Evolutionary conservation across 2,113 vertebrate species (phyloP).

Genomic region (Lathamus discolor): DNA sequence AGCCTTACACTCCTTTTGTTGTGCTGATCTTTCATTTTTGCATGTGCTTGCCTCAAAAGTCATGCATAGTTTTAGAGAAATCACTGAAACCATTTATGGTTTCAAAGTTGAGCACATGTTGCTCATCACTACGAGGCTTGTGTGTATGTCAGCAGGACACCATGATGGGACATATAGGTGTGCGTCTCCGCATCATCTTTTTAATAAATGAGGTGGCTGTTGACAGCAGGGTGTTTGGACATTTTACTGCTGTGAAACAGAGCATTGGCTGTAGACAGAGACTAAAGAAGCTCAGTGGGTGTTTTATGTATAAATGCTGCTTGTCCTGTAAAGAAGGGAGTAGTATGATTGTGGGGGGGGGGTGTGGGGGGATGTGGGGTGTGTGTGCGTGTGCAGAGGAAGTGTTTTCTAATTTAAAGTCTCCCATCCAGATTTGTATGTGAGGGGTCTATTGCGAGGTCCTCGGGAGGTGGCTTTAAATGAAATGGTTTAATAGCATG

Average conservation of each 20-base stretch:
- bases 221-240: not conserved
- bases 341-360: not conserved
- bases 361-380: not conserved
- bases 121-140: not conserved
- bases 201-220: not conserved
- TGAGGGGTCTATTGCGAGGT: not conserved
- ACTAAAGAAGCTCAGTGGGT: not conserved
- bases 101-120: not conserved
- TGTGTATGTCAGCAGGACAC: not conserved
- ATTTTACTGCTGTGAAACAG: not conserved
- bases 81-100: not conserved
- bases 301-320: not conserved
- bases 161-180: fast-evolving
- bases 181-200: not conserved
- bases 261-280: not conserved
- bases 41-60: not conserved
- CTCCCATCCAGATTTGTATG: fast-evolving
- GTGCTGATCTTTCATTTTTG: not conserved
- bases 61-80: not conserved
- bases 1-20: not conserved
- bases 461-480: not conserved
- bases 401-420: not conserved
- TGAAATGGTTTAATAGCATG: not conserved
- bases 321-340: not conserved
- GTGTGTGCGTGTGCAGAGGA: too few species aligned